Base-by-base conservation (phyloP, 2,888 invertebrate species). In the Phytoseiulus persimilis region DNA sequence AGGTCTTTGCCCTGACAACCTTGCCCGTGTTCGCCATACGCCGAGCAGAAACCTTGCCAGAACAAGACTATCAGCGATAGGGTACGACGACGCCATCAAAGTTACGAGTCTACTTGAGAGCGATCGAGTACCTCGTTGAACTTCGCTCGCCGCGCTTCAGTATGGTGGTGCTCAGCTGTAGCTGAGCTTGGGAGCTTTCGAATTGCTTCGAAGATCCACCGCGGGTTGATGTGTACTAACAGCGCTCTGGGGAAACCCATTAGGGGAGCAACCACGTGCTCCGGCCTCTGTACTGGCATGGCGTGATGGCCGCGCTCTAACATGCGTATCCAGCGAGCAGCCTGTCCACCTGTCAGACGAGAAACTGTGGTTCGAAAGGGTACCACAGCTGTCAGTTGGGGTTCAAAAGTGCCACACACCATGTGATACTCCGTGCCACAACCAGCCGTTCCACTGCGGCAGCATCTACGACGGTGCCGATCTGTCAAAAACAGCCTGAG, bases 401-500 rank as follows among this genome's bases (percentile, higher is more conserved):
- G 65, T 65, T 65, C 65, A 23, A 65, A 65, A 65, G 65, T 65
- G 18, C 65, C 65, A 65, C 65, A 65, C 65, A 65, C 65, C 65
- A 65, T 65, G 65, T 65, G 65, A 65, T 65, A 65, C 65, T 65
- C 65, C 65, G 65, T 65, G 65, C 65, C 65, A 65, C 65, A 65
- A 28, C 65, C 65, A 65, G 65, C 65, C 65, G 65, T 6, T 65
- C 65, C 28, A 9, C 39, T 3, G 39, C 65, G 2, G 65, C 65
- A 14, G 65, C 65, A 65, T 28, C 65, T 65, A 65, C 65, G 65
- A 28, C 65, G 65, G 28, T 65, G 65, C 23, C 65, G 65, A 65
- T 65, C 65, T 65, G 65, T 65, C 65, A 65, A 65, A 65, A 65
- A 65, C 18, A 65, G 65, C 65, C 65, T 14, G 65, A 23, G 11